These are phyloP conservation scores for Acanthurus leucopareius DNA, from an alignment of 2,797 vertebrate genomes.

Conservation along the genomic window DNA sequence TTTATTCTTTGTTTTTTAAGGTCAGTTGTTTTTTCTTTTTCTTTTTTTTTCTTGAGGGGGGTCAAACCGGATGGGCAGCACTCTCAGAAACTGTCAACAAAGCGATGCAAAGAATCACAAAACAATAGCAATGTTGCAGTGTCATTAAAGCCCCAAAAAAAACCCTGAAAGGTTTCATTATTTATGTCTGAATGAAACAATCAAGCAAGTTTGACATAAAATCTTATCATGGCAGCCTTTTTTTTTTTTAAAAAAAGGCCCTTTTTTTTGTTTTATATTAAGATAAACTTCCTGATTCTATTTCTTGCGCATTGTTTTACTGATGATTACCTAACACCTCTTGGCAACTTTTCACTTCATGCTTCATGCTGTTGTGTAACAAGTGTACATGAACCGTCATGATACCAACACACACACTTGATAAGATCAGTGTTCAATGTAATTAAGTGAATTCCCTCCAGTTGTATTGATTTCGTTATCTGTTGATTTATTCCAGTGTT, in stretches of 20 bases:
- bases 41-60: conserved; percentile 30
- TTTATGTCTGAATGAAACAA: conserved; percentile 18
- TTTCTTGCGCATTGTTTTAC: conserved; percentile 68
- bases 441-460: conserved; percentile 1
- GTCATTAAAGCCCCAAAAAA: conserved; percentile 29
- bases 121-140: conserved; percentile 16
- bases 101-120: conserved; percentile 47
- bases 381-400: conserved; percentile 15
- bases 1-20: neutral
- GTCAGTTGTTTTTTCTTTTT: too few species aligned
- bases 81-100: conserved; percentile 52
- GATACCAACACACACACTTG: conserved; percentile 4
- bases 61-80: conserved; percentile 26
- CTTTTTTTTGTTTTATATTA: conserved; percentile 49
- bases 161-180: conserved; percentile 20
- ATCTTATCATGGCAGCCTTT: conserved; percentile 25
- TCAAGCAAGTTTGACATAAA: conserved; percentile 32
- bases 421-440: conserved; percentile 21
- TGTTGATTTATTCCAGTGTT: neutral
- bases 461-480: neutral
- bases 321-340: conserved; percentile 63
- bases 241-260: neutral
- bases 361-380: conserved; percentile 49
- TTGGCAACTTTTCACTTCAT: conserved; percentile 52
- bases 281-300: conserved; percentile 63